These are phyloP conservation scores for Cebidichthys violaceus DNA, from an alignment of 2,113 vertebrate species.

Conservation along the genomic window DNA sequence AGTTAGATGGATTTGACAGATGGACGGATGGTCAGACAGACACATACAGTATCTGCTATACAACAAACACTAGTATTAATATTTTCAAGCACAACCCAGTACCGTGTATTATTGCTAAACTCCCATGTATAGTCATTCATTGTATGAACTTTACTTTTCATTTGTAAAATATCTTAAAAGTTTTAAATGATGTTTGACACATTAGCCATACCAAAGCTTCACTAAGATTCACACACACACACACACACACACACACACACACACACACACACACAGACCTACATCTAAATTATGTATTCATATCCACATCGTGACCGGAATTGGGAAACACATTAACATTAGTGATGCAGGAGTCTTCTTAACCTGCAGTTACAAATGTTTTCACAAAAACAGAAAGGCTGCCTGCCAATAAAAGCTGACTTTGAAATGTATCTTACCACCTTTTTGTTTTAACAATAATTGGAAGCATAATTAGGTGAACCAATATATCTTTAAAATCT, in stretches of 20 bases:
- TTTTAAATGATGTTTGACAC: not conserved
- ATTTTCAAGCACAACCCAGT: not conserved
- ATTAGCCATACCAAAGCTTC: not conserved
- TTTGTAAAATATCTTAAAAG: not conserved
- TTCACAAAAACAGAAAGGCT: not conserved
- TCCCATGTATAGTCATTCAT: not conserved
- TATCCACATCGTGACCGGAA: constrained; percentile 37
- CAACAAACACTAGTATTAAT: not conserved
- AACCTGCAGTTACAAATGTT: constrained; percentile 33
- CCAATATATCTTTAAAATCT: constrained; percentile 2
- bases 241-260: constrained; percentile 3
- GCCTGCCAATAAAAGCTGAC: not conserved
- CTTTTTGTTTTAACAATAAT: constrained; percentile 2
- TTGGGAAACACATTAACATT: constrained; percentile 49
- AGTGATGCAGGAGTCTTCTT: constrained; percentile 32
- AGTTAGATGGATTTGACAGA: no score
- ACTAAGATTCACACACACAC: constrained; percentile 1
- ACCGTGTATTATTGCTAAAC: not conserved
- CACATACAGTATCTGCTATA: not conserved
- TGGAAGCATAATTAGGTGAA: not conserved
- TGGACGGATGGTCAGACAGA: not conserved
- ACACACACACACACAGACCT: constrained; percentile 3
- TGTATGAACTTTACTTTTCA: constrained; percentile 1
- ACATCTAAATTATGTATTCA: constrained; percentile 54
- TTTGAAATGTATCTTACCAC: not conserved